A percentile compares a stretch with the other conserved stretches of the same genome.
phyloP scores from a whole-genome alignment of 2,888 invertebrate species.

The Tenthredo mesomela region DNA sequence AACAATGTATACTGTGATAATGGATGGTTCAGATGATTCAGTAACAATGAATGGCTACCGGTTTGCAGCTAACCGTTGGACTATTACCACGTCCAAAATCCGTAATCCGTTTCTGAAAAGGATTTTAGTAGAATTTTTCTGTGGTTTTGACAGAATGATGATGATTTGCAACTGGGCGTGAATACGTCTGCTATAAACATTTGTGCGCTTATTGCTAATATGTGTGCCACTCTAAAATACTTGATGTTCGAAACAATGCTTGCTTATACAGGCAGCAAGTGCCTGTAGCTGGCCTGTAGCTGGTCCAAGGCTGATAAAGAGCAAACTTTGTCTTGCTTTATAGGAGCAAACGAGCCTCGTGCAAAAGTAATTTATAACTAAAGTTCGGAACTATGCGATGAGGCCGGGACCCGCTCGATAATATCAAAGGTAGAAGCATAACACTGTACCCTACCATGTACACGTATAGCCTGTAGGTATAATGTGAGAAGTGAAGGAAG shows the following conservation, averaged over 20 bases:
- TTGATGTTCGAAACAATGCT: background rate
- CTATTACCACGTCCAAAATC: background rate
- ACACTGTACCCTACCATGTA: background rate
- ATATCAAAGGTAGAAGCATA: conserved; percentile 12
- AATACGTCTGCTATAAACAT: background rate
- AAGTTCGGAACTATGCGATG: conserved; percentile 36
- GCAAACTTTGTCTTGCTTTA: conserved; percentile 36
- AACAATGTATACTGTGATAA: background rate
- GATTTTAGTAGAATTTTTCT: background rate
- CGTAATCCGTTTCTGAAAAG: background rate
- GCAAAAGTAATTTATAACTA: conserved; percentile 41
- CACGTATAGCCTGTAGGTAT: background rate
- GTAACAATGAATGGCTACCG: background rate
- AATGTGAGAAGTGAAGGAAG: background rate
- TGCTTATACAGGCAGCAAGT: conserved; percentile 7
- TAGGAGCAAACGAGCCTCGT: conserved; percentile 6
- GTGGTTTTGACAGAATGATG: background rate
- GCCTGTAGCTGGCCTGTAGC: background rate
- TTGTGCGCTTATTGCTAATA: background rate
- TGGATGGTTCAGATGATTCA: background rate
- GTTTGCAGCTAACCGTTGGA: background rate
- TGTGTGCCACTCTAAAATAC: background rate
- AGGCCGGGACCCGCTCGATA: conserved; percentile 7
- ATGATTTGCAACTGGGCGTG: background rate
- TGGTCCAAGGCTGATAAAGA: conserved; percentile 12